Evolutionary conservation across 2,113 vertebrate genomes (phyloP).

Genomic region (Toxostoma redivivum): DNA sequence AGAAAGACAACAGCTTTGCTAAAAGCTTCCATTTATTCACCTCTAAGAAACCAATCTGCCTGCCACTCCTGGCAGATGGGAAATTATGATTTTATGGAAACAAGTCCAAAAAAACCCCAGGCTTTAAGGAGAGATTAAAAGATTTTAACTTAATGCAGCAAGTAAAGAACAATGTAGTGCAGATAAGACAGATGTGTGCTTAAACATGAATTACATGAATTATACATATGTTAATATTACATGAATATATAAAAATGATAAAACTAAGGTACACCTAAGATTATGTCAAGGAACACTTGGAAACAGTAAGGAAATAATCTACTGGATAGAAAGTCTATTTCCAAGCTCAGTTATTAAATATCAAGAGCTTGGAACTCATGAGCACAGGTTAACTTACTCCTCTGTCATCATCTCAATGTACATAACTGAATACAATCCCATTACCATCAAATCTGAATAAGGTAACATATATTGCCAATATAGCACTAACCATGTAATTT

Average conservation of each 20-base stretch:
- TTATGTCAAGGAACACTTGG: not conserved
- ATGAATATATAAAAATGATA: not conserved
- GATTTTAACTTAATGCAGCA: not conserved
- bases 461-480: not conserved
- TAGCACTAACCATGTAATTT: not conserved
- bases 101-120: not conserved
- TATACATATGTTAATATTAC: not conserved
- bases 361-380: not conserved
- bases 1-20: not conserved
- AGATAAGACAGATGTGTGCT: not conserved
- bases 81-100: not conserved
- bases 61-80: not conserved
- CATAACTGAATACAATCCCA: not conserved
- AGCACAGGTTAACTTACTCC: not conserved
- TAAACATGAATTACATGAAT: not conserved
- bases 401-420: not conserved
- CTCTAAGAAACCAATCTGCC: not conserved
- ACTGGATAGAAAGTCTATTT: not conserved
- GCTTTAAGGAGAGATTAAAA: not conserved
- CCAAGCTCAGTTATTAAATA: not conserved
- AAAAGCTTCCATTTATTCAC: conserved; percentile 3
- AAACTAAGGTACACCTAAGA: not conserved
- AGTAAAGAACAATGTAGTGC: not conserved
- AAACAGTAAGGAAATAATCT: not conserved
- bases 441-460: not conserved